Percentiles rank a stretch among this genome's conserved stretches.
phyloP scores from a whole-genome alignment of 2,113 vertebrate genomes.

The Empidonax traillii region DNA sequence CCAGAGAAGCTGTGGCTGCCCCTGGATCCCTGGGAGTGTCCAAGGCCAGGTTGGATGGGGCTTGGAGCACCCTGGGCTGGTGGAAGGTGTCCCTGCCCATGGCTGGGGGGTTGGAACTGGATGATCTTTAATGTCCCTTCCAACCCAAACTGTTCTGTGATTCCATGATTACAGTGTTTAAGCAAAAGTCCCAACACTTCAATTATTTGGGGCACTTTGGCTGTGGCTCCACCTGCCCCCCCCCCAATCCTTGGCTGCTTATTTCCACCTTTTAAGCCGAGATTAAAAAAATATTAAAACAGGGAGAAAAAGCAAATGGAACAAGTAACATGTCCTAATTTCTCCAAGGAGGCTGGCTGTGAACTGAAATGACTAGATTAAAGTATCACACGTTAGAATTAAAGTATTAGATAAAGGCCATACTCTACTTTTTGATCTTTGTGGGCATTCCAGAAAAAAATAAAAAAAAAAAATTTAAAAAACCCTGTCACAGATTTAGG shows the following conservation, averaged over 20 bases:
- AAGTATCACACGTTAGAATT: conserved; percentile 21
- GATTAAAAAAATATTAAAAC: neutral
- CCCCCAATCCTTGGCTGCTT: neutral
- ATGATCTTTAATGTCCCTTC: fast-evolving
- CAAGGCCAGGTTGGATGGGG: neutral
- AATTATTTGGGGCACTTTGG: neutral
- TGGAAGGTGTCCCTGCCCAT: neutral
- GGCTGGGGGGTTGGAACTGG: neutral
- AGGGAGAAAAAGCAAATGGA: conserved; percentile 1
- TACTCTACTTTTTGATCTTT: conserved; percentile 14
- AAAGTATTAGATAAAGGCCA: conserved; percentile 27
- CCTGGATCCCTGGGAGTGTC: neutral
- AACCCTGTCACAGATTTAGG: neutral
- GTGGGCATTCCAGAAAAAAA: neutral
- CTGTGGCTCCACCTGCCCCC: neutral
- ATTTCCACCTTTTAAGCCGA: neutral
- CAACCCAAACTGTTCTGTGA: neutral
- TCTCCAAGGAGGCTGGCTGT: conserved; percentile 24
- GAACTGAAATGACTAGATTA: conserved; percentile 8
- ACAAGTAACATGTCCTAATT: conserved; percentile 18
- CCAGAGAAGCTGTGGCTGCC: neutral
- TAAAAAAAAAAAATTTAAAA: neutral
- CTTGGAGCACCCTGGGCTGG: neutral
- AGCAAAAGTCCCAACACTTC: neutral
- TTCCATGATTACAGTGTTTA: neutral